Evolutionary conservation across 1,140 invertebrate genomes (phyloP).

Genomic region (Eciton burchellii): DNA sequence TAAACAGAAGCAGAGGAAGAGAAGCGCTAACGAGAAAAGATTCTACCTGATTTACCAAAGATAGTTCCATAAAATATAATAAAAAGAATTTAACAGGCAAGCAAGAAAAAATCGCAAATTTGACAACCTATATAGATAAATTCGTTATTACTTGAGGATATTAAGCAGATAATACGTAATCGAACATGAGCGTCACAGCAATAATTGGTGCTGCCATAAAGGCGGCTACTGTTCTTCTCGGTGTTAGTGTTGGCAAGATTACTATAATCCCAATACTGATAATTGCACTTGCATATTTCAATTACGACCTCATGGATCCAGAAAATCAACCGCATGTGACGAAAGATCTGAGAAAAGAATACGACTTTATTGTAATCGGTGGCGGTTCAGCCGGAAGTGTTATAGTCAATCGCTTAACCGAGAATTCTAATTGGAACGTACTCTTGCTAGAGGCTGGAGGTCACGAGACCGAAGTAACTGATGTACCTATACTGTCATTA

Average conservation of each 20-base stretch:
- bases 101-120: background rate
- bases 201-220: conserved; percentile 87
- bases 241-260: conserved; percentile 88
- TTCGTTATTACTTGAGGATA: background rate
- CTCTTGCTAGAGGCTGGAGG: conserved; percentile 95
- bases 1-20: no score
- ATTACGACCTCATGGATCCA: conserved; percentile 94
- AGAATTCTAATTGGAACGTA: conserved; percentile 92
- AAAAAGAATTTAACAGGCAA: background rate
- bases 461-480: conserved; percentile 93
- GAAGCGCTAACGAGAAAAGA: background rate
- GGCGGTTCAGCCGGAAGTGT: conserved; percentile 95
- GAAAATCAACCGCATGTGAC: conserved; percentile 91
- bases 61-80: background rate
- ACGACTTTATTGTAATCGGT: conserved; percentile 93
- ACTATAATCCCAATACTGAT: conserved; percentile 92
- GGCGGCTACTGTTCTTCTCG: conserved; percentile 88
- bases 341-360: conserved; percentile 88
- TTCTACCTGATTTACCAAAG: background rate
- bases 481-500: conserved; percentile 93
- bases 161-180: background rate
- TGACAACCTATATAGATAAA: background rate
- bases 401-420: conserved; percentile 93
- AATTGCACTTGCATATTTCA: conserved; percentile 92
- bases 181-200: conserved; percentile 41